Conservation (phyloP, 1,140 invertebrate genomes). For the fruit fly (Drosophila melanogaster) region Release_6_plus_ISO1_MT NT_033779.5:9383501-9384000, state of each 20-base stretch:
- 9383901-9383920: constrained; percentile 31
- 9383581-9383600: too few species aligned
- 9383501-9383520: too few species aligned
- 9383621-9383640: background rate
- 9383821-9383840: background rate
- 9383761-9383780: constrained; percentile 44
- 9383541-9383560: too few species aligned
- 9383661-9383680: constrained; percentile 11
- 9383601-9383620: background rate
- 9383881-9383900: constrained; percentile 39
- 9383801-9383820: background rate
- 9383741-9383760: constrained; percentile 40
- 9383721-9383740: constrained; percentile 31
- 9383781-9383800: constrained; percentile 46
- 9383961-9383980: constrained; percentile 60
- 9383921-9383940: constrained; percentile 30
- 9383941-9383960: constrained; percentile 56
- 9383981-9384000: constrained; percentile 21
- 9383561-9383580: too few species aligned
- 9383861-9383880: constrained; percentile 48
- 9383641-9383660: background rate
- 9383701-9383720: constrained; percentile 18
- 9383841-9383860: constrained; percentile 23
- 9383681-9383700: background rate
- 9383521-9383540: too few species aligned